These are phyloP conservation scores for Autographa gamma DNA, from an alignment of 2,888 invertebrate genomes.

Conservation along the genomic window DNA sequence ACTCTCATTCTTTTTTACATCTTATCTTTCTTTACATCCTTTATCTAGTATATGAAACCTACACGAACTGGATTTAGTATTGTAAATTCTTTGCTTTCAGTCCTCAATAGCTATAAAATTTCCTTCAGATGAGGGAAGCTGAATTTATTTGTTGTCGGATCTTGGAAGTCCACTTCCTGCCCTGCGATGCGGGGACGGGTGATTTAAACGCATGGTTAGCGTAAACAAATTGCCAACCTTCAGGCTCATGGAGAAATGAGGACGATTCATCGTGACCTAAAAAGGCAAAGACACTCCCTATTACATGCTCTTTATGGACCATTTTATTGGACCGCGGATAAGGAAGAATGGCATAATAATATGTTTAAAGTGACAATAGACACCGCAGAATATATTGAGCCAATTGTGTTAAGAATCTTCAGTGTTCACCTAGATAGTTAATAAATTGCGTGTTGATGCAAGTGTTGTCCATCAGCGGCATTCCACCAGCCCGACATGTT, in stretches of 20 bases:
- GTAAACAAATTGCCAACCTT: conserved; percentile 64
- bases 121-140: conserved; percentile 28
- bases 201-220: conserved; percentile 61
- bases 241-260: conserved; percentile 56
- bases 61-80: conserved; percentile 18
- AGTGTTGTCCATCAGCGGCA: conserved; percentile 28
- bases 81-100: conserved; percentile 28
- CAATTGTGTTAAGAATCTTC: conserved; percentile 30
- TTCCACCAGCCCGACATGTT: conserved; percentile 45
- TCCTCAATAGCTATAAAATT: conserved; percentile 22
- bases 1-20: no score
- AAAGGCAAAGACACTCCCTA: conserved; percentile 54
- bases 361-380: conserved; percentile 43
- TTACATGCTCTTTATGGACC: conserved; percentile 43
- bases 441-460: conserved; percentile 31
- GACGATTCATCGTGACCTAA: conserved; percentile 56
- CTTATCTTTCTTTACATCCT: conserved; percentile 9
- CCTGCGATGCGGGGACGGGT: conserved; percentile 45
- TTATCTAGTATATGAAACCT: conserved; percentile 8
- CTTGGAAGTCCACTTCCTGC: conserved; percentile 49
- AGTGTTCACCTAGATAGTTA: conserved; percentile 22
- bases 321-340: conserved; percentile 54
- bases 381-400: conserved; percentile 37
- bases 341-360: conserved; percentile 38
- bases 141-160: conserved; percentile 48